These are phyloP conservation scores for Digitonthophagus gazella DNA, from an alignment of 2,888 invertebrate genomes.

Conservation along the genomic window DNA sequence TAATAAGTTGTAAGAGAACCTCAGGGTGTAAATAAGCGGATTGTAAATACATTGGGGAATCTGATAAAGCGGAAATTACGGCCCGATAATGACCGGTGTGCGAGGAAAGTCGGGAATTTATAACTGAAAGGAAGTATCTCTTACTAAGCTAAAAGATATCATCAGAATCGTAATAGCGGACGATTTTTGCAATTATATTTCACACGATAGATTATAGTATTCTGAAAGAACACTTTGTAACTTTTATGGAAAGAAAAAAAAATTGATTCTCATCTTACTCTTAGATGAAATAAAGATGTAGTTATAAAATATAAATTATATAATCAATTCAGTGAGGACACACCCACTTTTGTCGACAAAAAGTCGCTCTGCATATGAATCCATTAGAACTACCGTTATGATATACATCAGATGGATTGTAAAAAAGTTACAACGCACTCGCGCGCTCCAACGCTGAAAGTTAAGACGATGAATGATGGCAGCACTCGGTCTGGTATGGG, in stretches of 20 bases:
- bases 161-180: too few relatives aligned
- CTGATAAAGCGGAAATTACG: neutral
- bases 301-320: too few relatives aligned
- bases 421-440: neutral
- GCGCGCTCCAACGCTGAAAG: neutral
- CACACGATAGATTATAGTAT: too few relatives aligned
- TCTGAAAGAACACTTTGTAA: too few relatives aligned
- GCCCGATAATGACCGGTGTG: neutral
- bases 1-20: neutral
- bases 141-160: neutral
- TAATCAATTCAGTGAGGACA: too few relatives aligned
- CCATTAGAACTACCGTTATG: neutral
- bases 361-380: neutral
- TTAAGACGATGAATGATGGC: neutral
- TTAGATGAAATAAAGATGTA: too few relatives aligned
- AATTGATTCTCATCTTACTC: too few relatives aligned
- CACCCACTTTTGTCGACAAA: neutral
- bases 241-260: too few relatives aligned
- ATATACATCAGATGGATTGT: neutral
- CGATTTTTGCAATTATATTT: too few relatives aligned
- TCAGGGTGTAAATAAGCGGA: neutral
- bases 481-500: neutral
- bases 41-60: neutral
- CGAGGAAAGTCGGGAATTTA: neutral
- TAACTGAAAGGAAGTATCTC: neutral